Evolutionary conservation across 2,797 vertebrate species (phyloP).

Genomic region (Argya squamiceps): DNA sequence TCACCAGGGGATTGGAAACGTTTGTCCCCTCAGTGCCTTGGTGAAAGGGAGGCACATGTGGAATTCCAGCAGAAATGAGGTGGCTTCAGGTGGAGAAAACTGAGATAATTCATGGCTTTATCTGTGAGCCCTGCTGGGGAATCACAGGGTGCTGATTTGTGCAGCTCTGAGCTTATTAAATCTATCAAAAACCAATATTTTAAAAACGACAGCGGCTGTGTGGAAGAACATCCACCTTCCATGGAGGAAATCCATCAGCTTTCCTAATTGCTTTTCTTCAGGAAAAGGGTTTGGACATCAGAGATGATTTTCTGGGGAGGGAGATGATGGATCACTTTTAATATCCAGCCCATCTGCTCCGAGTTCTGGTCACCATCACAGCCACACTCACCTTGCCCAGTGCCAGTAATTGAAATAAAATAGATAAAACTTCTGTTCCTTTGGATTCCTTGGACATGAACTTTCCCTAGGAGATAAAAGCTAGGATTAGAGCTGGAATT

Average conservation of each 20-base stretch:
- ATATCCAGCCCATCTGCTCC: not conserved
- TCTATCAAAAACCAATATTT: not conserved
- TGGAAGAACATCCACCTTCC: not conserved
- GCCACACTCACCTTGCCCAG: not conserved
- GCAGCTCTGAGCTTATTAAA: not conserved
- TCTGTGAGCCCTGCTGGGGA: not conserved
- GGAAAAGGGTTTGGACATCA: not conserved
- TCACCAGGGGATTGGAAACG: not conserved
- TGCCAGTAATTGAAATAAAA: not conserved
- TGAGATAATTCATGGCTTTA: rapidly evolving
- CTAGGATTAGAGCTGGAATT: not conserved
- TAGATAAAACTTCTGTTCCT: not conserved
- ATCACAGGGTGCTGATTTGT: not conserved
- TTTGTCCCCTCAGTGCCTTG: not conserved
- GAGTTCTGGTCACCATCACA: not conserved
- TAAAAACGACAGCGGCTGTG: not conserved
- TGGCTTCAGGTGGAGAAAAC: not conserved
- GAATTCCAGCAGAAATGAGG: not conserved
- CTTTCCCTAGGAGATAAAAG: not conserved
- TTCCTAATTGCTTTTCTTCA: not conserved
- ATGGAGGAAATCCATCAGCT: not conserved
- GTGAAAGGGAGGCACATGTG: not conserved
- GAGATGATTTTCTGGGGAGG: not conserved
- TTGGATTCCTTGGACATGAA: not conserved
- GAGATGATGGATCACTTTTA: not conserved